Conservation (phyloP, 2,888 invertebrate genomes). For the Drosophila eohydei region DNA sequence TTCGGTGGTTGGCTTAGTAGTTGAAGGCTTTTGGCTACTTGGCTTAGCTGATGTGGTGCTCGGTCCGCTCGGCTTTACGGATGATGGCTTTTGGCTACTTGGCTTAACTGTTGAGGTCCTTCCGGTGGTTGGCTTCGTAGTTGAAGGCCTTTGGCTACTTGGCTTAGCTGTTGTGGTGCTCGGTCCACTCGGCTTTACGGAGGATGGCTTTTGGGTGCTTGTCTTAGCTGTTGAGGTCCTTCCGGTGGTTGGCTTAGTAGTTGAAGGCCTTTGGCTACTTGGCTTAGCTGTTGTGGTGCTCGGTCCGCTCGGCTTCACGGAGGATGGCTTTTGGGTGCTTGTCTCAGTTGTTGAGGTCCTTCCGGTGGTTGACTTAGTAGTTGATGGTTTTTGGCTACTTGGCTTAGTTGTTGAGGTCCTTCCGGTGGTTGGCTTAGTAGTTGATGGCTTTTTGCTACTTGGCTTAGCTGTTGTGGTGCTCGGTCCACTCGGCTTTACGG, state of each 20-base stretch:
- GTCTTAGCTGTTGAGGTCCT: not conserved
- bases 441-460: not conserved
- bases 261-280: not conserved
- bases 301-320: too few relatives aligned
- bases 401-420: not conserved
- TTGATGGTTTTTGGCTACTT: not conserved
- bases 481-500: not conserved
- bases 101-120: not conserved
- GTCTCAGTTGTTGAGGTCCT: not conserved
- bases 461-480: not conserved
- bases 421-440: not conserved
- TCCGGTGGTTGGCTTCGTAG: not conserved
- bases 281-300: not conserved
- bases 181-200: not conserved
- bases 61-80: too few relatives aligned
- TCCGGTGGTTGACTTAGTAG: not conserved
- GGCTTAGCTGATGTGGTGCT: too few relatives aligned
- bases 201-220: not conserved
- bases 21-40: too few relatives aligned
- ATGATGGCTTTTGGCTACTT: too few relatives aligned
- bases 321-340: not conserved
- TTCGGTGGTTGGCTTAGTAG: too few relatives aligned
- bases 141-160: not conserved
- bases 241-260: not conserved
- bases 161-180: conserved; percentile 3